Conservation (phyloP, 2,113 vertebrate species). For the Hipposideros armiger region DNA sequence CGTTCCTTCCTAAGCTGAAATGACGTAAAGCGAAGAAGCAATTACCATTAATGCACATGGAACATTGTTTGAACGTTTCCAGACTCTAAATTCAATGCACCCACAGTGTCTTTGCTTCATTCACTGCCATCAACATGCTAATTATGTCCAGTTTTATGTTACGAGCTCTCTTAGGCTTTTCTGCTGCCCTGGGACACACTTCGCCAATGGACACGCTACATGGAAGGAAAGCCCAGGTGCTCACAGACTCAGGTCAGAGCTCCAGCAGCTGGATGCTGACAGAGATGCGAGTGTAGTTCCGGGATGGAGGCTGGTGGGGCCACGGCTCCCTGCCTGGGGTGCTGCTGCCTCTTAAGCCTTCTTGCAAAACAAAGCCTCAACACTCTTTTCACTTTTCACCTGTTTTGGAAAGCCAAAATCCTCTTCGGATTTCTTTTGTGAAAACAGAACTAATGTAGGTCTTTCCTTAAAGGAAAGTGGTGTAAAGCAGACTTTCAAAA, state of each 20-base stretch:
- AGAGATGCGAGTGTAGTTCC: too few relatives aligned
- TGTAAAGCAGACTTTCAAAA: background rate
- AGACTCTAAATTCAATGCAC: background rate
- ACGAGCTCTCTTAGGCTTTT: background rate
- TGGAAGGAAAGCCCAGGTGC: background rate
- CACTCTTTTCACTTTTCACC: too few relatives aligned
- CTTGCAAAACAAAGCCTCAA: background rate
- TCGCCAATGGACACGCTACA: fast-evolving
- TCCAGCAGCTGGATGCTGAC: background rate
- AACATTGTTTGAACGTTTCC: too few relatives aligned
- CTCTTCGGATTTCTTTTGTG: background rate
- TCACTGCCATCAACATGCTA: background rate
- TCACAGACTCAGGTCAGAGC: fast-evolving
- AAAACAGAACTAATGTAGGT: background rate
- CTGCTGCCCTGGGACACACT: background rate
- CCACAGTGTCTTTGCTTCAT: too few relatives aligned
- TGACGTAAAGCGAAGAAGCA: too few relatives aligned
- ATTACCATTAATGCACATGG: too few relatives aligned
- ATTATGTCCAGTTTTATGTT: background rate
- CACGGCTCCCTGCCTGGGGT: background rate
- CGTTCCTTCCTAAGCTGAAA: too few relatives aligned
- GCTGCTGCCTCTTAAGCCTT: background rate
- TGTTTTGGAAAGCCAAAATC: background rate
- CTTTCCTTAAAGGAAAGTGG: background rate
- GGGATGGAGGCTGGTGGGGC: background rate